These are phyloP conservation scores for Drosophila merina DNA, from an alignment of 2,888 invertebrate genomes.

Conservation along the genomic window DNA sequence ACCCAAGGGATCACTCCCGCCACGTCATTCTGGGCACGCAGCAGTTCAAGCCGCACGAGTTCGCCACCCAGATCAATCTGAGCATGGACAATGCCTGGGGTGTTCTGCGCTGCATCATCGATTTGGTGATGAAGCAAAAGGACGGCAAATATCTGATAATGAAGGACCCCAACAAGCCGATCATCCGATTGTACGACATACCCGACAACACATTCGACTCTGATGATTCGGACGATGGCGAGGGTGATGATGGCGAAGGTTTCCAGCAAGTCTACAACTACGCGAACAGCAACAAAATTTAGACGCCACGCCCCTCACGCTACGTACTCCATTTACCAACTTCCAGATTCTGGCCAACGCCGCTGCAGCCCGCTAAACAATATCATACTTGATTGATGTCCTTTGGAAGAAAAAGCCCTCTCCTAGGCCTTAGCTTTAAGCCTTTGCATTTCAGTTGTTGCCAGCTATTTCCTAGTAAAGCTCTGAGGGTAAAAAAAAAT, in stretches of 20 bases:
- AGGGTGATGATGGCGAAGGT: slow-evolving; percentile 78
- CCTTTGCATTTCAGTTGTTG: slow-evolving; percentile 56
- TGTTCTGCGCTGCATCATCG: slow-evolving; percentile 97
- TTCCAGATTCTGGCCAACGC: slow-evolving; percentile 24
- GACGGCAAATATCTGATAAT: slow-evolving; percentile 98
- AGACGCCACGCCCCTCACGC: slow-evolving; percentile 19
- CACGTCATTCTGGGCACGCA: slow-evolving; percentile 99
- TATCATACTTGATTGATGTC: slow-evolving; percentile 28
- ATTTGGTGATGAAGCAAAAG: slow-evolving; percentile 98
- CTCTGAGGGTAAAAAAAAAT: slow-evolving; percentile 27
- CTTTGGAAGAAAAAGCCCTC: slow-evolving; percentile 19
- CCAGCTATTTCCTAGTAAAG: slow-evolving; percentile 60
- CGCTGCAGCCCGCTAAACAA: slow-evolving; percentile 21
- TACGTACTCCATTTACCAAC: slow-evolving; percentile 4
- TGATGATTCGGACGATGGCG: slow-evolving; percentile 86
- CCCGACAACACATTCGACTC: slow-evolving; percentile 99
- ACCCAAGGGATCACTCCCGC: slow-evolving; percentile 96
- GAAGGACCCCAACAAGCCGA: slow-evolving; percentile 99
- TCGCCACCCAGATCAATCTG: slow-evolving; percentile 98
- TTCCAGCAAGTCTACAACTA: slow-evolving; percentile 83
- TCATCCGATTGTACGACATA: slow-evolving; percentile 98
- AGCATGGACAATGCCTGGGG: slow-evolving; percentile 99
- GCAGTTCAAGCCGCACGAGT: slow-evolving; percentile 99
- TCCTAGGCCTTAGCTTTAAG: slow-evolving; percentile 43
- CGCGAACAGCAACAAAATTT: slow-evolving; percentile 72